Percentiles rank a stretch among this genome's conserved stretches.
Conservation (phyloP, 2,113 vertebrate genomes). For the Collichthys lucidus region DNA sequence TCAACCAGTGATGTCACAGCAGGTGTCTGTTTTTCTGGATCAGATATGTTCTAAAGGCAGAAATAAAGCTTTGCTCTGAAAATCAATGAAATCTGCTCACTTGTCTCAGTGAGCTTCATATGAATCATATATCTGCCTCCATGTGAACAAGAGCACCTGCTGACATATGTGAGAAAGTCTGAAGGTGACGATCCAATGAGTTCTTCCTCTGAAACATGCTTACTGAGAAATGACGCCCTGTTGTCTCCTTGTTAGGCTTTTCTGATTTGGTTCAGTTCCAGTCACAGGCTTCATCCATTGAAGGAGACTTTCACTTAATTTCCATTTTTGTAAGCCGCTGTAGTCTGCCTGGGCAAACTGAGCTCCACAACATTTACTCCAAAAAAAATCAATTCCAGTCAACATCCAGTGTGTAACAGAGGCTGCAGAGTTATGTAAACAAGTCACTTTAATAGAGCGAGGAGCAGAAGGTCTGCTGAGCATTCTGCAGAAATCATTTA, state of each 20-base stretch:
- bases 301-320: background rate
- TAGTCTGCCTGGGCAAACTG: constrained; percentile 1
- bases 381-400: constrained; percentile 12
- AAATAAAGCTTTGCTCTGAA: background rate
- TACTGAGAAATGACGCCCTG: background rate
- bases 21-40: background rate
- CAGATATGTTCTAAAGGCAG: background rate
- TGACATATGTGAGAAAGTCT: too few relatives aligned
- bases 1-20: background rate
- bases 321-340: background rate
- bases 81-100: background rate
- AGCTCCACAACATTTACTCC: constrained; percentile 13
- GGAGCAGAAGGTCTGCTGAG: background rate
- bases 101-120: background rate
- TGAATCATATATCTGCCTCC: background rate
- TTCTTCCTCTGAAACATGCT: background rate
- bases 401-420: background rate
- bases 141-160: background rate
- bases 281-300: background rate
- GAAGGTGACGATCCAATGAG: too few relatives aligned
- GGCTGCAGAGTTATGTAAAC: background rate
- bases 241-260: background rate
- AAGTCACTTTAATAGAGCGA: constrained; percentile 2
- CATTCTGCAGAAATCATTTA: background rate
- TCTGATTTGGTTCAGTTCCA: background rate